Evolutionary conservation across 2,888 invertebrate species (phyloP), one percentile per base, ranked within the genome.

Genomic region (Aethes cnicana): DNA sequence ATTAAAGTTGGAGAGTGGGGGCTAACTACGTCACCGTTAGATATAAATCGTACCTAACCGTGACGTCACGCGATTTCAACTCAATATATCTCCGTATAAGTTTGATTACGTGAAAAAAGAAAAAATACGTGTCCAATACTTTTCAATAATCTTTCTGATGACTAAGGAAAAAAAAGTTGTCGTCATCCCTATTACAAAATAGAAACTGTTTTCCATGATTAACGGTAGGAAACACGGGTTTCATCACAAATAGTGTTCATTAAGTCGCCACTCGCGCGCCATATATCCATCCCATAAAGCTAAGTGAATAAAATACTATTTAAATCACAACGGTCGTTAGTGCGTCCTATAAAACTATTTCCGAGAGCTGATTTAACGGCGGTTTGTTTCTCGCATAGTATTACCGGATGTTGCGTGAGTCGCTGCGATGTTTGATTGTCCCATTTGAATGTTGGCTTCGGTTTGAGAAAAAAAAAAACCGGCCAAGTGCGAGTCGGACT

Each of bases 271-370:
- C 33, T 25, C 17, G n/a, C n/a, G n/a, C n/a, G n/a, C 9, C 11
- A 16, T 39, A 9, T 12, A 25, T 39, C 42, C 33, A 9, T 20
- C 37, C 11, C 16, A 3, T 12, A 25, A 39, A 20, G 14, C 44
- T 3, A 30, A 44, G 32, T 23, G 36, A 46, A 39, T 52, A 39
- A 33, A 52, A 46, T 9, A 18, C 32, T 26, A 39, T 42, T 58
- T 47, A 56, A 56, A 55, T 57, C 37, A 54, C 46, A 42, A 28
- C 41, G 59, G 20, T n/a, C 30, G 21, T 52, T 52, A 52, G 33
- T 47, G 7, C 33, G 39, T 25, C 59, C 62, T 52, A 74, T 74
- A 72, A 81, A 81, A 73, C 77, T 81, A 81, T 81, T 81, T 78
- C 62, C 30, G 68, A 61, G 53, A 62, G 56, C 68, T 66, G 11